Percentiles rank a stretch among this genome's conserved stretches.
Conservation (phyloP, 2,888 invertebrate species). For the Lapara coniferarum region DNA sequence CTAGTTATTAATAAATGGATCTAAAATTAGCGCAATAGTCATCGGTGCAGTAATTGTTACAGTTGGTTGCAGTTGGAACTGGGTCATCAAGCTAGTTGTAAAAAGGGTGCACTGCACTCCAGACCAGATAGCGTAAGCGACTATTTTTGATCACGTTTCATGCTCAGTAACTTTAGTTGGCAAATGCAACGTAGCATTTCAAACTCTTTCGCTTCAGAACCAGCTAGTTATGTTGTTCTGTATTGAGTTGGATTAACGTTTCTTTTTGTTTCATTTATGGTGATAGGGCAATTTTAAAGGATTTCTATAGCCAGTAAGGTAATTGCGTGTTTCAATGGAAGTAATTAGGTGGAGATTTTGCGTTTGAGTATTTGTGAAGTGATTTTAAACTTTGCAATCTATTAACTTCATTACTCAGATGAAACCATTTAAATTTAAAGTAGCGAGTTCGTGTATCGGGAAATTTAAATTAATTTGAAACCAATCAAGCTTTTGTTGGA, state of each 20-base stretch:
- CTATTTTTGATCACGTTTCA: constrained; percentile 12
- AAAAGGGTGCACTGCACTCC: background rate
- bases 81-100: background rate
- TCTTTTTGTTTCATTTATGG: background rate
- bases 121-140: background rate
- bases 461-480: no score
- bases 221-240: background rate
- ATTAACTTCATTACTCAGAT: no score
- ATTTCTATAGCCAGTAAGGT: no score
- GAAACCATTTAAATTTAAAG: no score
- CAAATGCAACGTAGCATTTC: constrained; percentile 4
- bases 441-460: no score
- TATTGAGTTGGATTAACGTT: background rate
- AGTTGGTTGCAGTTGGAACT: background rate
- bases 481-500: no score
- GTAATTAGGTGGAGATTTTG: no score
- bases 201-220: background rate
- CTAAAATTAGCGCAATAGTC: background rate
- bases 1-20: background rate
- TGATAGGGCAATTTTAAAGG: no score
- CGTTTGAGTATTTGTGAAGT: no score
- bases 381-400: no score
- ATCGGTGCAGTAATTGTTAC: background rate
- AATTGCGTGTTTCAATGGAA: no score
- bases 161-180: background rate